phyloP scores from a whole-genome alignment of 1,140 invertebrate species.

The Ceratina calcarata region DNA sequence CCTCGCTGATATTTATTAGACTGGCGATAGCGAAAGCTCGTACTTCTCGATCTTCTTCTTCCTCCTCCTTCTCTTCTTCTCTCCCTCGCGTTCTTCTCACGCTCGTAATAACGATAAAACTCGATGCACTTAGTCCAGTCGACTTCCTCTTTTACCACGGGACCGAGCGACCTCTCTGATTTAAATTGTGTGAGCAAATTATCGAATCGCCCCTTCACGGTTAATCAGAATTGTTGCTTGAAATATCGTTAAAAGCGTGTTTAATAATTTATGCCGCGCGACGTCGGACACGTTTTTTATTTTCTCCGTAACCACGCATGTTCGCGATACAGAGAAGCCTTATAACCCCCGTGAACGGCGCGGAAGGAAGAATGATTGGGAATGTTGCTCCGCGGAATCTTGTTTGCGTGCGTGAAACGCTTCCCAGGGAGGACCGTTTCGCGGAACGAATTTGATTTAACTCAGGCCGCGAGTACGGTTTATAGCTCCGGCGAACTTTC shows the following conservation, averaged over 20 bases:
- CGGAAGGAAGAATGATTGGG: conserved; percentile 62
- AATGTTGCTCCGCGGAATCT: conserved; percentile 65
- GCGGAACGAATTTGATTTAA: conserved; percentile 71
- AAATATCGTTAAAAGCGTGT: conserved; percentile 41
- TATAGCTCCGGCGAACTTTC: conserved; percentile 61
- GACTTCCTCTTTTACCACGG: not conserved
- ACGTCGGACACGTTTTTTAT: not conserved
- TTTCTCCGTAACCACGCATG: conserved; percentile 27
- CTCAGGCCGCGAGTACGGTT: conserved; percentile 56
- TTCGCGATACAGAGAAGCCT: conserved; percentile 49
- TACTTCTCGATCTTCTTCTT: not conserved
- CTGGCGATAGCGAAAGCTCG: conserved; percentile 22
- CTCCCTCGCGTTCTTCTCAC: not conserved
- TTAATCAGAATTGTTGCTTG: conserved; percentile 48
- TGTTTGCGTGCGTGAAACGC: conserved; percentile 68
- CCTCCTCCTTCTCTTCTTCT: not conserved
- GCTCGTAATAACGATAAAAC: conserved; percentile 22
- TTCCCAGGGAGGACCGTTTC: conserved; percentile 65
- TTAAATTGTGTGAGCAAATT: conserved; percentile 37
- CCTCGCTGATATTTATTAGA: conserved; percentile 30
- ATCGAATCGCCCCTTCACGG: conserved; percentile 44
- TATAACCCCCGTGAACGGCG: conserved; percentile 53
- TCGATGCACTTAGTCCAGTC: not conserved
- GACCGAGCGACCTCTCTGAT: conserved; percentile 5
- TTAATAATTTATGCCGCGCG: conserved; percentile 29